Base-by-base conservation (phyloP, 2,888 invertebrate genomes). In the Sminthurides aquaticus region DNA sequence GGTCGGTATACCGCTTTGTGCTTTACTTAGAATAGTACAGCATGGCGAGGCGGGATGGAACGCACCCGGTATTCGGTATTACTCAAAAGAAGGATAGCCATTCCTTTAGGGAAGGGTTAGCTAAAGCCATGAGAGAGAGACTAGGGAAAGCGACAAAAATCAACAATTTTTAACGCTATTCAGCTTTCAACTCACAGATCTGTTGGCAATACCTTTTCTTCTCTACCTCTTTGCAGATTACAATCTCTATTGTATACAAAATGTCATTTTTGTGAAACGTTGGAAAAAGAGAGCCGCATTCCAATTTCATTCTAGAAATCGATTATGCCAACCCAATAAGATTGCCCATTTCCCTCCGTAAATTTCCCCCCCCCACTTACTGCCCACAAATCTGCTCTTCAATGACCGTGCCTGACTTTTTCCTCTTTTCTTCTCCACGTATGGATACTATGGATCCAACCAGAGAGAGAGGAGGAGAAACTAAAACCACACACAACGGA, bases 161-260 rank as follows among this genome's bases (percentile, higher is more conserved):
- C 74, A 73, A 71, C 74, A 73, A 73, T 74, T 74, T 72, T 72
- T 69, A 72, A 69, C 72, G 72, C 74, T 67, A 71, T 71, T 72
- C 71, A 74, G 70, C 72, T 67, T 67, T 60, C 62, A 65, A 62
- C 67, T 65, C 66, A 61, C 59, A 69, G 67, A 72, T 70, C 69
- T 67, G 61, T 69, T 70, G 64, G 59, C 60, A 65, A 70, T 70
- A 69, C 70, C 70, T 70, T 65, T 67, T 69, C 66, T 34, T 34
- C 43, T 66, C 61, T 66, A 65, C 66, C 68, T 69, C 66, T 65
- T 71, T 65, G 67, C 71, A 70, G 74, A 74, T 74, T 73, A 74
- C 72, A 74, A 74, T 74, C 74, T 72, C 72, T 68, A 74, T 74
- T 74, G 74, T 74, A 69, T 66, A 72, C 72, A 72, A 73, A 72